phyloP scores from a whole-genome alignment of 2,797 vertebrate genomes.

The Psittacula echo region DNA sequence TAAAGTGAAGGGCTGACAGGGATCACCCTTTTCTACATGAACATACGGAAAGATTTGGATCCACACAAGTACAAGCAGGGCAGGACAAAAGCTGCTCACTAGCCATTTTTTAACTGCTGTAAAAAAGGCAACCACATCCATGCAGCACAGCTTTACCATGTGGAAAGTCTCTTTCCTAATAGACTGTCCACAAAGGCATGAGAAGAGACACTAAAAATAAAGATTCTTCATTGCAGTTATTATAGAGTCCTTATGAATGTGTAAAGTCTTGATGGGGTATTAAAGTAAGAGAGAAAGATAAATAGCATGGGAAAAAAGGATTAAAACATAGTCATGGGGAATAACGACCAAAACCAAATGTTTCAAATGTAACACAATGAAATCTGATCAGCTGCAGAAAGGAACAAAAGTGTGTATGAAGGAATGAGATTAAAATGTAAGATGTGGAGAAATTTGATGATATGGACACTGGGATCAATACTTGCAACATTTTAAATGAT shows the following conservation, averaged over 20 bases:
- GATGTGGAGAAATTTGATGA: neutral
- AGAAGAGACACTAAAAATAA: neutral
- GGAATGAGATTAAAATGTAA: neutral
- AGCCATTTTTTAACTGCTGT: neutral
- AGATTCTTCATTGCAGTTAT: neutral
- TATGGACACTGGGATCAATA: neutral
- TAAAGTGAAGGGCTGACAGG: neutral
- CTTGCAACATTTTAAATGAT: neutral
- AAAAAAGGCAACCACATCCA: rapidly evolving
- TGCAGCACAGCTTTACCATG: neutral
- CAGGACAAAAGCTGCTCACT: neutral
- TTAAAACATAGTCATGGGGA: neutral
- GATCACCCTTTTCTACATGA: neutral
- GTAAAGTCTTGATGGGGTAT: neutral
- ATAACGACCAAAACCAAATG: neutral
- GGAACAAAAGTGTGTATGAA: neutral
- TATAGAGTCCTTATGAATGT: neutral
- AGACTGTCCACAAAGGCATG: neutral
- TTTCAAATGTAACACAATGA: neutral
- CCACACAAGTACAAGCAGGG: neutral
- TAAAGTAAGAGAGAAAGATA: neutral
- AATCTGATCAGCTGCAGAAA: neutral
- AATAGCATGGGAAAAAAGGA: neutral
- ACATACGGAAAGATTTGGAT: rapidly evolving
- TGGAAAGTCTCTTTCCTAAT: neutral